These are phyloP conservation scores for Lepisosteus osseus DNA, from an alignment of 2,113 vertebrate genomes.

Conservation along the genomic window DNA sequence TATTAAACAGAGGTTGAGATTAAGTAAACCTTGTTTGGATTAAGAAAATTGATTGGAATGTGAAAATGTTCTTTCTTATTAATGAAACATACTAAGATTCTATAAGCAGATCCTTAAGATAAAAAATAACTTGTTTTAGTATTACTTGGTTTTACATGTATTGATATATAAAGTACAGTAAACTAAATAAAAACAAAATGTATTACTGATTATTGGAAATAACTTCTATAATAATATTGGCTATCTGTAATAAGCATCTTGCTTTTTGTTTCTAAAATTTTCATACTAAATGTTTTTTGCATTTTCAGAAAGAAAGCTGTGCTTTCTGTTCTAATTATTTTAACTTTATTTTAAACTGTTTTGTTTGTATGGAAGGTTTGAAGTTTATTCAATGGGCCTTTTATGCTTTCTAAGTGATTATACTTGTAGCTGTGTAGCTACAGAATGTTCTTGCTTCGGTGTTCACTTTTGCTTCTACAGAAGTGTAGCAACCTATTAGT, in stretches of 20 bases:
- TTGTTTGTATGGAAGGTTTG: neutral
- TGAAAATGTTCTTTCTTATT: constrained; percentile 21
- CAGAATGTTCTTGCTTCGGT: neutral
- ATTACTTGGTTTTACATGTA: constrained; percentile 23
- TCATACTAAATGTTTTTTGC: constrained; percentile 37
- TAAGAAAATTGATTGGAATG: constrained; percentile 35
- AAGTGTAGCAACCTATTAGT: neutral
- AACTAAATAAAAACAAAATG: constrained; percentile 49
- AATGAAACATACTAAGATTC: constrained; percentile 29
- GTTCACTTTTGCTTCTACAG: neutral
- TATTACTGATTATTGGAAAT: constrained; percentile 37
- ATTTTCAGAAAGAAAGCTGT: constrained; percentile 39
- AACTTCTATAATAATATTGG: constrained; percentile 44
- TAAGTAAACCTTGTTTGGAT: constrained; percentile 38
- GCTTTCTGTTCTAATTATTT: neutral
- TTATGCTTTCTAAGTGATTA: neutral
- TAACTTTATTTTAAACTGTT: neutral
- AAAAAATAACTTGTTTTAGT: constrained; percentile 20
- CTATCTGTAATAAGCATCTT: constrained; percentile 40
- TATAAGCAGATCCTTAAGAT: constrained; percentile 25
- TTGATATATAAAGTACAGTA: constrained; percentile 35
- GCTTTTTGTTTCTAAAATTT: constrained; percentile 39
- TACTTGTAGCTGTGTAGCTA: neutral
- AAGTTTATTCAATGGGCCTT: neutral
- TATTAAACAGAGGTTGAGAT: constrained; percentile 20